Base-by-base conservation (phyloP, 1,140 invertebrate species). In the Helicoverpa armigera region DNA sequence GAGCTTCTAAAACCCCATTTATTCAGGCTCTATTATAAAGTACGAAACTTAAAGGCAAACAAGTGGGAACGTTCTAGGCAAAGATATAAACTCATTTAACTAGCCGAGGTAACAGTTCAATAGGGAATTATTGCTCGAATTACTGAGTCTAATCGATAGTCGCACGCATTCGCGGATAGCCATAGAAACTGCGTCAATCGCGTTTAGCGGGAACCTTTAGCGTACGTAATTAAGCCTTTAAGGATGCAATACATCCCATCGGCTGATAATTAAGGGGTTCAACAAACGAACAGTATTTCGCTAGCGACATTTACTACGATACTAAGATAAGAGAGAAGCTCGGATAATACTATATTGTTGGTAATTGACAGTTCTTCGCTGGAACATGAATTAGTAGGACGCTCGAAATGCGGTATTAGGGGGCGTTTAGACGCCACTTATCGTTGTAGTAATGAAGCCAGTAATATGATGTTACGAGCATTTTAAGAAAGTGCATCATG, bases 71-170 rank as follows among this genome's bases (percentile, higher is more conserved):
- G 80, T 77, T 67, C 80, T 79, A 79, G 79, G 50, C 69, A 83
- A 70, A 80, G 83, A 86, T 86, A 85, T 86, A 88, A 85, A 86
- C 82, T 88, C 82, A 85, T 88, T 88, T 85, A 87, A 82, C 80
- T 82, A 65, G 73, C 77, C 73, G 61, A 83, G 75, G 75, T 76
- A 87, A 87, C 87, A 88, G 83, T 87, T 90, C 83, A 90, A 90
- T 90, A 79, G 86, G 85, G 83, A 87, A 85, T 87, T 88, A 88
- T 86, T 85, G 82, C 81, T 82, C 81, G 82, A 87, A 86, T 84
- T 85, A 84, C 83, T 69, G 75, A 80, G 75, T 85, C 80, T 81
- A 85, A 84, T 86, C 77, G 85, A 83, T 80, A 81, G 84, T 84
- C 56, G 78, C 70, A 84, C 75, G 83, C 82, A 85, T 81, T 83